Conservation (phyloP, 2,797 vertebrate species). For the Mormyrus hasselquistii region DNA sequence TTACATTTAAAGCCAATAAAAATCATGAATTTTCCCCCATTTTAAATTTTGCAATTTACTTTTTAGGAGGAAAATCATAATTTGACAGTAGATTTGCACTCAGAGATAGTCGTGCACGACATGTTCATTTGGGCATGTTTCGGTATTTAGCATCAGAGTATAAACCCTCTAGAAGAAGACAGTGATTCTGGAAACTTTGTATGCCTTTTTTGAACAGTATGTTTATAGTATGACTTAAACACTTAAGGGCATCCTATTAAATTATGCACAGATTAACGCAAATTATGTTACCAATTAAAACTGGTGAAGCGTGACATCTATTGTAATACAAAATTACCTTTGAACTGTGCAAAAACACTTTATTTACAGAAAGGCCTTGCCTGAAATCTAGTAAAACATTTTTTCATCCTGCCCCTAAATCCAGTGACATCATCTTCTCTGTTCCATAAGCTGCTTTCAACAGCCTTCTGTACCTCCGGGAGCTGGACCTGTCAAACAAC, state of each 20-base stretch:
- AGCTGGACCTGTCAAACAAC: conserved; percentile 93
- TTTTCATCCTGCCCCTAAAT: background rate
- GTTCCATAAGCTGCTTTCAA: conserved; percentile 75
- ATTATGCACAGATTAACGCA: background rate
- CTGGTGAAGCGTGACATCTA: background rate
- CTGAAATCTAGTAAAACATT: background rate
- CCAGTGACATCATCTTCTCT: background rate
- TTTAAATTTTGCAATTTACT: background rate
- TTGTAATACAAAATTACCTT: background rate
- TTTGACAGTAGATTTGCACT: background rate
- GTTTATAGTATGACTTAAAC: background rate
- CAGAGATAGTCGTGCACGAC: background rate
- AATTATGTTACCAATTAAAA: background rate
- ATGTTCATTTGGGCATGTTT: background rate
- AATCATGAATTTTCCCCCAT: background rate
- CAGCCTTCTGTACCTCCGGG: conserved; percentile 80
- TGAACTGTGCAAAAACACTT: background rate
- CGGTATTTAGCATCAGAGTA: background rate
- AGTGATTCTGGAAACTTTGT: background rate
- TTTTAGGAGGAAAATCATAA: background rate
- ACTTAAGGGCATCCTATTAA: background rate
- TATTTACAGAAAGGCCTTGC: background rate
- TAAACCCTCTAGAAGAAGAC: background rate
- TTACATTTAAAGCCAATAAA: background rate
- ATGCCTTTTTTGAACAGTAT: background rate